Percentiles rank a stretch among this genome's conserved stretches.
Evolutionary conservation across 2,888 invertebrate species (phyloP).

Genomic region (Amblyteles armatorius): DNA sequence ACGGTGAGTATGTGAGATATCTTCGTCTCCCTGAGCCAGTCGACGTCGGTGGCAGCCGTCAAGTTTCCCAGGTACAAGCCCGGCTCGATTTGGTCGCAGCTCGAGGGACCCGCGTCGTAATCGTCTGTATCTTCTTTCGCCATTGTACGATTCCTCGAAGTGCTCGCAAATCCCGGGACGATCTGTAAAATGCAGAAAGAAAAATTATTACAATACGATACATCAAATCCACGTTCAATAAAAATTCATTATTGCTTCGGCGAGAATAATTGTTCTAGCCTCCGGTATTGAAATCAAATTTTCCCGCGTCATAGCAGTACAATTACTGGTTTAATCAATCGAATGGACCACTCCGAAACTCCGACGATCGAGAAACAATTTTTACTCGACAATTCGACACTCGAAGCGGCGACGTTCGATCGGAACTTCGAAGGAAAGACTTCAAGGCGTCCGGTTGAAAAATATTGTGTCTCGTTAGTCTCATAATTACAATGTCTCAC

Average conservation of each 20-base stretch:
- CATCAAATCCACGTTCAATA: background rate
- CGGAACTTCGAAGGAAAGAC: background rate
- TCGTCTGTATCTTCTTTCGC: conserved; percentile 82
- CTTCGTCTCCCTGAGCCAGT: conserved; percentile 88
- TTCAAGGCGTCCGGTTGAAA: background rate
- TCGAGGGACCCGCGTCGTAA: conserved; percentile 87
- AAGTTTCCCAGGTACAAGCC: conserved; percentile 89
- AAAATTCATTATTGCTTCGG: background rate
- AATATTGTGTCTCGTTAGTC: conserved; percentile 28
- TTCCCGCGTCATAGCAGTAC: conserved; percentile 31
- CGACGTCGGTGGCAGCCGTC: conserved; percentile 91
- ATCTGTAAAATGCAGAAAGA: conserved; percentile 6
- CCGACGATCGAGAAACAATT: background rate
- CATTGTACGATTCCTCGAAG: conserved; percentile 62
- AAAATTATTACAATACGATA: background rate
- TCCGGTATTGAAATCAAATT: conserved; percentile 23
- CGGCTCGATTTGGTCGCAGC: conserved; percentile 86
- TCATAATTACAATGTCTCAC: conserved; percentile 54
- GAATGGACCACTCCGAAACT: conserved; percentile 1
- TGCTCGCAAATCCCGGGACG: background rate
- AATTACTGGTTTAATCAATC: conserved; percentile 1
- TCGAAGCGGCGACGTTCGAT: conserved; percentile 17
- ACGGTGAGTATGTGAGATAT: conserved; percentile 93
- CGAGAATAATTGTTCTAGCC: background rate
- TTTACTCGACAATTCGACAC: background rate